Evolutionary conservation across 2,888 invertebrate genomes (phyloP), one percentile per base, ranked within the genome.

Genomic region (Oligia strigilis): DNA sequence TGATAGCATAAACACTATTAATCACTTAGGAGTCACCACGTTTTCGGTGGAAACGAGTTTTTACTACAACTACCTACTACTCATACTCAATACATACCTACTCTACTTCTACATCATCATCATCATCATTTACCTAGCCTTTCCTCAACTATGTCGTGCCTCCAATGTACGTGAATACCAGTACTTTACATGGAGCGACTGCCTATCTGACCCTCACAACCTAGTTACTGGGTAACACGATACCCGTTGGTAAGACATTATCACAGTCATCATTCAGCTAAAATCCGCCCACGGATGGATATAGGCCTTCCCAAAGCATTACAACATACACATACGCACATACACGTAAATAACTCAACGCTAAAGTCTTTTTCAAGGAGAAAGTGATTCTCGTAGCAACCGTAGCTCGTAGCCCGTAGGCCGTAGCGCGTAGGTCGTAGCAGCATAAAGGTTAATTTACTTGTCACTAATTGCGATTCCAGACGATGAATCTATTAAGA

Each of bases 1-100:
- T 80, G 84, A 82, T 82, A 89, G 80, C 79, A 85, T 84, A 84
- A 85, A 85, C 81, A 88, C 81, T 82, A 90, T 90, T 89, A 84
- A 88, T 90, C 84, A 89, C 82, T 80, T 55, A 36, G 70, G 72
- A 82, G 80, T 79, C 55, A 52, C 77, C 75, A 75, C 23, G 23
- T 65, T 67, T 55, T 46, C 4, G 23, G 17, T 80, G 17, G 55
- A 86, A 87, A 77, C 64, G 4, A 75, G 73, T 66, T 78, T 82
- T n/a, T 36, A 14, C 13, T 52, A 36, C 5, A 67, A 69, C 13
- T 52, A 52, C 3, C 36, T 46, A 46, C 17, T 19, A 46, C 11
- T 55, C 29, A 40, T 3, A 29, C 11, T n/a, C 13, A 49, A 49
- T 49, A 49, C 49, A 49, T 4, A 49, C 49, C 49, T 49, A 49